phyloP scores from a whole-genome alignment of 2,797 vertebrate species.

The Pangasius sanitwongsei region DNA sequence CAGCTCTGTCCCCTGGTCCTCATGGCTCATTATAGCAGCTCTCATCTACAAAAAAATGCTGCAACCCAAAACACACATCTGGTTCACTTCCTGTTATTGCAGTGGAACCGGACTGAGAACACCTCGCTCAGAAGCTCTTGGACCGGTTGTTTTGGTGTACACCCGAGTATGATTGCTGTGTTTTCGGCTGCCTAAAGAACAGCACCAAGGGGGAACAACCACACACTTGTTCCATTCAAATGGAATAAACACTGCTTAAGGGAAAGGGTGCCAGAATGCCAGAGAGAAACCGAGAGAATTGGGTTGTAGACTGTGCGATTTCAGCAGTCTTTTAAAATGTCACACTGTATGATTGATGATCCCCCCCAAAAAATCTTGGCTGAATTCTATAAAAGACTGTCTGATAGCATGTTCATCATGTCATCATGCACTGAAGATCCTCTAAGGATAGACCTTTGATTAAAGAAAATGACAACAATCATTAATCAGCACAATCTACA shows the following conservation, averaged over 20 bases:
- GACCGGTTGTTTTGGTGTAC: background rate
- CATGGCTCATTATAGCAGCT: background rate
- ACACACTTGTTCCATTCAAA: background rate
- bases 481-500: background rate
- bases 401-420: background rate
- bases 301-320: background rate
- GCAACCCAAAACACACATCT: slow-evolving; percentile 1
- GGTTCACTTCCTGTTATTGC: background rate
- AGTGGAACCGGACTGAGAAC: background rate
- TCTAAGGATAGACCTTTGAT: background rate
- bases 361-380: background rate
- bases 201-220: background rate
- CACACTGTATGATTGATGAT: background rate
- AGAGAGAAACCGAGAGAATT: background rate
- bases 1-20: background rate
- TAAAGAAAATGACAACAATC: background rate
- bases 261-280: background rate
- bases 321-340: background rate
- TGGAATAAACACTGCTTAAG: background rate
- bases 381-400: background rate
- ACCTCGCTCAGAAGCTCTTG: background rate
- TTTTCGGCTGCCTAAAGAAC: background rate
- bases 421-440: background rate
- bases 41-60: background rate
- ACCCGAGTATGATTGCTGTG: background rate